Evolutionary conservation across 2,797 vertebrate genomes (phyloP).

Genomic region (Odontamblyopus lacepedii): DNA sequence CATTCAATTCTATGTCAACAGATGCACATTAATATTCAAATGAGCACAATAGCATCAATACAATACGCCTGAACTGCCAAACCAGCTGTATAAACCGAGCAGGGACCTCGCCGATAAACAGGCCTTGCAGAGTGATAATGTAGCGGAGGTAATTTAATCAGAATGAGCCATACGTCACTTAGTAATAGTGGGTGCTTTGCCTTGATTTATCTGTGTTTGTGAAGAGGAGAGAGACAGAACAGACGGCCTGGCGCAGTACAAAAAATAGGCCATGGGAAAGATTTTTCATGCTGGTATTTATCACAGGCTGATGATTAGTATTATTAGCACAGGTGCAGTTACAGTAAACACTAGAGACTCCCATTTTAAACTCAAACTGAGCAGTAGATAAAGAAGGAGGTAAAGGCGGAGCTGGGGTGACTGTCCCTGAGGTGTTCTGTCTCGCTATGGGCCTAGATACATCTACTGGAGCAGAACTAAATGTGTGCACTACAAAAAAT

Average conservation of each 20-base stretch:
- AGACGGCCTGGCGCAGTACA: conserved; percentile 65
- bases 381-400: conserved; percentile 57
- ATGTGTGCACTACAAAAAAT: conserved; percentile 10
- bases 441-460: conserved; percentile 30
- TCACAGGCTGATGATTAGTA: conserved; percentile 76
- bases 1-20: neutral
- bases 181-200: conserved; percentile 77
- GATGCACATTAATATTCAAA: conserved; percentile 27
- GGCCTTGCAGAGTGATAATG: conserved; percentile 63
- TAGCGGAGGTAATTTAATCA: conserved; percentile 75
- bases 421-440: conserved; percentile 59
- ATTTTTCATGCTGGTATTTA: conserved; percentile 73
- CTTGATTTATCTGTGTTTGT: conserved; percentile 81
- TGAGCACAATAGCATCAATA: conserved; percentile 51
- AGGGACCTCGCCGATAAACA: conserved; percentile 56
- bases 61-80: conserved; percentile 31
- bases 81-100: conserved; percentile 34
- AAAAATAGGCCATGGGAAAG: conserved; percentile 70
- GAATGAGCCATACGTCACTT: conserved; percentile 77
- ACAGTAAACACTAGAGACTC: conserved; percentile 74
- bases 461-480: conserved; percentile 20
- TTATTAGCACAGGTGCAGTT: conserved; percentile 80
- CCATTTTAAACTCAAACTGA: conserved; percentile 53
- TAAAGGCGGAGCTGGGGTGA: conserved; percentile 45
- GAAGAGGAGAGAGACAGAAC: conserved; percentile 67